Evolutionary conservation across 37 sponge, comb jelly and placozoan genomes (phyloP), one percentile per base, ranked within the genome.

Genomic region (Halichondria panicea): DNA sequence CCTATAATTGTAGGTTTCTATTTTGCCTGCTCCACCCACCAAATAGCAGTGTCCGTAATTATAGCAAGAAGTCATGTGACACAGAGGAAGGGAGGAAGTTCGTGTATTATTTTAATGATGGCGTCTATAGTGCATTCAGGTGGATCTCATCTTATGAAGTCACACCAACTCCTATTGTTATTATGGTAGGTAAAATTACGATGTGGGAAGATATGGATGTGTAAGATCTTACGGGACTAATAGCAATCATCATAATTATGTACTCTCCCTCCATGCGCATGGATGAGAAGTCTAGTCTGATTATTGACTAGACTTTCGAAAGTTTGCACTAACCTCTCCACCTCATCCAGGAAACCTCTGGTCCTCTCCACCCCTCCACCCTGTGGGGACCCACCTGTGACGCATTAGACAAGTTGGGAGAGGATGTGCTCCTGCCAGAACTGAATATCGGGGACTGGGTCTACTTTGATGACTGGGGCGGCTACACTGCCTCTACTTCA

Each of bases 351-450:
- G 30, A 21, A 2, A 19, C 43, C 7, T 60, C 77, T 36, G 19
- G 27, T 38, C 56, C 66, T 33, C 34, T 25, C 64, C 54, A 35
- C 34, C 34, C 70, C 3, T 54, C 66, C 41, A 88, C 86, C 30
- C 0, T 96, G 19, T 96, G 91, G 94, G 97, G 97, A 0, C 97
- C 94, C 30, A 93, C 97, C 21, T 96, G 97, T 71, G 91, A 93
- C 78, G 79, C 83, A 2, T n/a, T 87, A 42, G 97, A 96, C 83
- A 77, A 68, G 48, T 75, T 96, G 42, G 62, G 68, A 62, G 57
- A 63, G n/a, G 69, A 74, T 12, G 33, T 52, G 7, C 18, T 41
- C 32, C 72, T 96, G 31, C 97, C 97, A 31, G 79, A 83, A 63
- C 75, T 93, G 64, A 38, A 71, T 28, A 57, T 88, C 46, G 96